phyloP scores from a whole-genome alignment of 2,797 vertebrate genomes.

The Octomys mimax region DNA sequence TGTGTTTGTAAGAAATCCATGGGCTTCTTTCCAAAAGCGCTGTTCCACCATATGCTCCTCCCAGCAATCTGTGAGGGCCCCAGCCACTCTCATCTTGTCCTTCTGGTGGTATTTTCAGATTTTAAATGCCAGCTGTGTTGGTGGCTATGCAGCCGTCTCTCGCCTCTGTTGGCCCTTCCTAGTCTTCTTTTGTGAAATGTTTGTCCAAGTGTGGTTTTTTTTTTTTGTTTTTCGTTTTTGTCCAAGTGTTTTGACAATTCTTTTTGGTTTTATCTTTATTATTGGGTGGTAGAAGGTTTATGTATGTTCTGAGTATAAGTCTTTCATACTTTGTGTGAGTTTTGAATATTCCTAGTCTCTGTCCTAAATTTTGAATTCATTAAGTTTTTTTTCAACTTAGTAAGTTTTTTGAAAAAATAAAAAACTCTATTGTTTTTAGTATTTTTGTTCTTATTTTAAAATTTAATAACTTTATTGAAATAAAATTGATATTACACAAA shows the following conservation, averaged over 20 bases:
- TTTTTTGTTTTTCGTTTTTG: neutral
- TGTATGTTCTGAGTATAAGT: neutral
- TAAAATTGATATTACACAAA: neutral
- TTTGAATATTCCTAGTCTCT: neutral
- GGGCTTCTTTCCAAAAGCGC: neutral
- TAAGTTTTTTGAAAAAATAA: neutral
- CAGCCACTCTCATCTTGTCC: fast-evolving
- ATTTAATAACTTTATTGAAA: neutral
- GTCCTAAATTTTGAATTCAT: neutral
- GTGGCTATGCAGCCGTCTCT: fast-evolving
- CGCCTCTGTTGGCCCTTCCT: neutral
- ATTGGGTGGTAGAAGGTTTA: neutral
- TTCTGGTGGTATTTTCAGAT: neutral
- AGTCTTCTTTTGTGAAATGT: neutral
- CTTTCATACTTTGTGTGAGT: too few species aligned
- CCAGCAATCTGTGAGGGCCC: fast-evolving
- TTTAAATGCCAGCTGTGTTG: neutral
- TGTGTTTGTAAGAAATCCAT: neutral
- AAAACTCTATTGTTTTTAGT: neutral
- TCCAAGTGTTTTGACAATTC: neutral
- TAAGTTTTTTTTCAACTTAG: neutral
- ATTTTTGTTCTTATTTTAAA: neutral
- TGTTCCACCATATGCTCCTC: fast-evolving
- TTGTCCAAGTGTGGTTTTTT: neutral
- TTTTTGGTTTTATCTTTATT: neutral